A percentile compares a stretch with the other conserved stretches of the same genome.
Conservation (phyloP, 2,888 invertebrate species). For the Nephrotoma guestfalica region DNA sequence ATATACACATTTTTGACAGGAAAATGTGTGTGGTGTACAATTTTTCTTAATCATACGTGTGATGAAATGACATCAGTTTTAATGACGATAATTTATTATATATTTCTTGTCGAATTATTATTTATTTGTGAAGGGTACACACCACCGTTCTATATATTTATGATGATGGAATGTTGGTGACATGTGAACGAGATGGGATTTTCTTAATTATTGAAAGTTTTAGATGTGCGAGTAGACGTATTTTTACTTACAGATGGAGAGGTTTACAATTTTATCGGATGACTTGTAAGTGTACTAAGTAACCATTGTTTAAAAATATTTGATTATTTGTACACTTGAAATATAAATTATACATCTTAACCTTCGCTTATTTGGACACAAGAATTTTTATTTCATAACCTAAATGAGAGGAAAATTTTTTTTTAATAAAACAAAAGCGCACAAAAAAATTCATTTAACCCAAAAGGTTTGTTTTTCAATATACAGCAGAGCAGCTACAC, state of each 20-base stretch:
- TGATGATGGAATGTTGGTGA: not conserved
- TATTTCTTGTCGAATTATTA: not conserved
- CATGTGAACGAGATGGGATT: not conserved
- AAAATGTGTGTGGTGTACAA: not conserved
- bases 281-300: not conserved
- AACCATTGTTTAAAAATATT: not conserved
- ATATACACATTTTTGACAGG: not conserved
- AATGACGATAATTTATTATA: not conserved
- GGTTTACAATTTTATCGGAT: not conserved
- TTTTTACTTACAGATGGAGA: not conserved
- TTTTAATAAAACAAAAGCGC: not conserved
- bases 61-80: not conserved
- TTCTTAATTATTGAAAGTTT: not conserved
- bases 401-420: not conserved
- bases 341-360: not conserved
- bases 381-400: not conserved
- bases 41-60: not conserved
- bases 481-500: not conserved
- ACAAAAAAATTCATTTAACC: not conserved
- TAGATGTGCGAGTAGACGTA: not conserved
- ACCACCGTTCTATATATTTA: not conserved
- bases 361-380: not conserved
- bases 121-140: not conserved
- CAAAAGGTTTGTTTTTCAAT: not conserved
- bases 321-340: not conserved